A percentile compares a stretch with the other conserved stretches of the same genome.
Evolutionary conservation across 1,140 invertebrate genomes (phyloP).

Genomic region (Euborellia annulipes): DNA sequence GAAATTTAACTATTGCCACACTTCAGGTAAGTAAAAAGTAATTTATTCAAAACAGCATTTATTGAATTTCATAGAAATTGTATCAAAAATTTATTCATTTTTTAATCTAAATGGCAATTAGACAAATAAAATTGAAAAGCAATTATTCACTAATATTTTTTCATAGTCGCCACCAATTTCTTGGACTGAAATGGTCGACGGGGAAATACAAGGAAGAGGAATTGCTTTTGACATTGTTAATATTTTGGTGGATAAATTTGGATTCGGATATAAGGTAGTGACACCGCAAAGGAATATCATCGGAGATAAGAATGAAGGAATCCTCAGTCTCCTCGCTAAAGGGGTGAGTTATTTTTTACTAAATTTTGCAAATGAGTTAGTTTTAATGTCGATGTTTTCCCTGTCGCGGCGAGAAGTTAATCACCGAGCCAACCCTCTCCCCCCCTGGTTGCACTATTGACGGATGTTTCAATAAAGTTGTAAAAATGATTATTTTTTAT

Average conservation of each 20-base stretch:
- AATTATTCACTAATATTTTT: too few species aligned
- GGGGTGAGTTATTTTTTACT: too few species aligned
- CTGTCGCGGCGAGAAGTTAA: too few species aligned
- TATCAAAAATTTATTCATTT: background rate
- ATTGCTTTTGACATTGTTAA: constrained; percentile 55
- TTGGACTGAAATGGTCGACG: constrained; percentile 32
- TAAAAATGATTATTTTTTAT: too few species aligned
- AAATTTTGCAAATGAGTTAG: too few species aligned
- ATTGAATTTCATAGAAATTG: too few species aligned
- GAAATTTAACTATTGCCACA: constrained; percentile 18
- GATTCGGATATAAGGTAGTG: constrained; percentile 53
- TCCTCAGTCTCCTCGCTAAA: constrained; percentile 38
- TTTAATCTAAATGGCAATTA: background rate
- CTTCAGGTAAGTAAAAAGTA: constrained; percentile 17
- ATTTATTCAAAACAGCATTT: too few species aligned
- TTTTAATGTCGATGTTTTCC: too few species aligned
- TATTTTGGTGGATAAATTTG: constrained; percentile 45
- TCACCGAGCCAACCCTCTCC: too few species aligned
- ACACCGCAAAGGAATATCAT: constrained; percentile 38
- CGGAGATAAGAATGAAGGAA: constrained; percentile 35
- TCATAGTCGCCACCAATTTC: constrained; percentile 41
- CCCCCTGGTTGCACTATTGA: too few species aligned
- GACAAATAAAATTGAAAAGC: background rate
- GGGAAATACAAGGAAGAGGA: constrained; percentile 38
- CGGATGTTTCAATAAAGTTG: too few species aligned